These are phyloP conservation scores for Drosophila rubida DNA, from an alignment of 2,888 invertebrate species.

Conservation along the genomic window DNA sequence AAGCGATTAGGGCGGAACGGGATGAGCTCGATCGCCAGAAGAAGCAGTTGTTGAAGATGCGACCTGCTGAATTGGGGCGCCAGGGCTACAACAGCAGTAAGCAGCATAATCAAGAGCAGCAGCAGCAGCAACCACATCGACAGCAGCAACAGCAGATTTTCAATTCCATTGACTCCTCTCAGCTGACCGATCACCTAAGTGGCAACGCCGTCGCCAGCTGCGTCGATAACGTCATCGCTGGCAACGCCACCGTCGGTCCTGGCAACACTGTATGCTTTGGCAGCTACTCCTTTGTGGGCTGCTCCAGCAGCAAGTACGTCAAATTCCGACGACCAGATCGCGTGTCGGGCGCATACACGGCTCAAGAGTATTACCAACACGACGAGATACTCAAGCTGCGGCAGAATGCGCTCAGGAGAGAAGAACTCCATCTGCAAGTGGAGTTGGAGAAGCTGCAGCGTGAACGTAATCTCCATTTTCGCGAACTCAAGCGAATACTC, in stretches of 20 bases:
- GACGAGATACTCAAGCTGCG: slow-evolving; percentile 99
- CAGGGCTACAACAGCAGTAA: slow-evolving; percentile 88
- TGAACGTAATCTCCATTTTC: slow-evolving; percentile 98
- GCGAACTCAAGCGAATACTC: slow-evolving; percentile 99
- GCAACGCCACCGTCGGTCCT: slow-evolving; percentile 82
- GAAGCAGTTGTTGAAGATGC: slow-evolving; percentile 95
- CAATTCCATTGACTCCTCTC: slow-evolving; percentile 82
- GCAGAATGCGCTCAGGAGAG: slow-evolving; percentile 98
- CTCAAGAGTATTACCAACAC: slow-evolving; percentile 99
- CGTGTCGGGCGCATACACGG: slow-evolving; percentile 90
- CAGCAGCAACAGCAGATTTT: slow-evolving; percentile 78
- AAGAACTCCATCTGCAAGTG: slow-evolving; percentile 98
- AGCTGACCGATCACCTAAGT: slow-evolving; percentile 79
- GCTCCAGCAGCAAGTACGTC: slow-evolving; percentile 87
- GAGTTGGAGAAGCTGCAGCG: slow-evolving; percentile 99
- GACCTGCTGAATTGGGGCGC: slow-evolving; percentile 94
- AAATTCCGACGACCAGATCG: slow-evolving; percentile 97
- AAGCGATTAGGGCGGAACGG: slow-evolving; percentile 97
- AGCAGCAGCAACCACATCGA: slow-evolving; percentile 41
- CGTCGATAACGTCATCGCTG: slow-evolving; percentile 68
- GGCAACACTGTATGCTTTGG: slow-evolving; percentile 71
- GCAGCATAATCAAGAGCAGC: slow-evolving; percentile 78
- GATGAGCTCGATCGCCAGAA: slow-evolving; percentile 99
- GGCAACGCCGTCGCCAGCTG: slow-evolving; percentile 56
- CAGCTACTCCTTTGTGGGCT: slow-evolving; percentile 52